These are phyloP conservation scores for Gymnopithys bicolor DNA, from an alignment of 2,797 vertebrate species.

Conservation along the genomic window DNA sequence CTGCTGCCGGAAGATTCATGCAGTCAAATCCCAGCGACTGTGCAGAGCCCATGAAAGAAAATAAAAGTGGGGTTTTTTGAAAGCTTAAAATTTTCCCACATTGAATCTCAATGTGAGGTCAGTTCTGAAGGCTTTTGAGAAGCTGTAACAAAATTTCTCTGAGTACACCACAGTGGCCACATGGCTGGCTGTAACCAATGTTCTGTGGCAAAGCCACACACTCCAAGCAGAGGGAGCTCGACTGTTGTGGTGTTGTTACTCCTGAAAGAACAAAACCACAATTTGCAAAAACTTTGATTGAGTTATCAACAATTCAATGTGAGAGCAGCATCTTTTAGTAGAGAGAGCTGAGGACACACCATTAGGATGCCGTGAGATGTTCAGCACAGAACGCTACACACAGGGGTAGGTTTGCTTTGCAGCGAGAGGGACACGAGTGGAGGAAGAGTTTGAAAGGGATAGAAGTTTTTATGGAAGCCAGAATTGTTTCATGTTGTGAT, in stretches of 20 bases:
- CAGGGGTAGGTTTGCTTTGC: background rate
- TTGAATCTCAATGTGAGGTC: background rate
- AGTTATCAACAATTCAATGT: background rate
- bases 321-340: background rate
- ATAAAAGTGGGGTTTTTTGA: background rate
- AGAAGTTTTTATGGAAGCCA: background rate
- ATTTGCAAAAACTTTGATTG: background rate
- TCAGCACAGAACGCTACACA: rapidly evolving
- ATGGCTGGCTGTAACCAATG: background rate
- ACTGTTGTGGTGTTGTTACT: background rate
- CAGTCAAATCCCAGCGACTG: background rate
- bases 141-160: background rate
- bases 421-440: background rate
- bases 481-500: background rate
- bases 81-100: background rate
- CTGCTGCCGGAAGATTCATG: background rate
- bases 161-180: background rate
- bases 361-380: background rate
- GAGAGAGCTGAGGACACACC: background rate
- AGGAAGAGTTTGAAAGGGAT: background rate
- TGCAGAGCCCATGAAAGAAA: background rate
- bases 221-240: background rate
- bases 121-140: background rate
- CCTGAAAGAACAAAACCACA: background rate
- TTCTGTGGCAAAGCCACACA: background rate